Percentiles rank a stretch among this genome's conserved stretches.
Conservation (phyloP, 2,797 vertebrate species). For the Darevskia mixta region DNA sequence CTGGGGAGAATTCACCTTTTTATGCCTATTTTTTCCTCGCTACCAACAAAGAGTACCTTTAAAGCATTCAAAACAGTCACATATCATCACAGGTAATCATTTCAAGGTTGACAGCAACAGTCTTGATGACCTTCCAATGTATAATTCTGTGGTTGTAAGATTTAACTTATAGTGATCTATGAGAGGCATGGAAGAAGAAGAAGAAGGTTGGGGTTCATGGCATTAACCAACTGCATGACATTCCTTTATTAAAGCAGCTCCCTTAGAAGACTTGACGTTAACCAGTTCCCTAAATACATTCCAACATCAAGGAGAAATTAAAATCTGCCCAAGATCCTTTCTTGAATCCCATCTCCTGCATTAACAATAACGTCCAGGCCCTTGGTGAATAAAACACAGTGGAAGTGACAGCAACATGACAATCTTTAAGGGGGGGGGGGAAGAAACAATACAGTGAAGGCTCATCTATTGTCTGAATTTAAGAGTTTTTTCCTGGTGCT, state of each 20-base stretch:
- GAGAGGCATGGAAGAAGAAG: not conserved
- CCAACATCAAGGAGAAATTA: not conserved
- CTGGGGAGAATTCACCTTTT: too few relatives aligned
- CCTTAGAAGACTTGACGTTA: not conserved
- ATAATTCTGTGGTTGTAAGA: not conserved
- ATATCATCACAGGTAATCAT: too few relatives aligned
- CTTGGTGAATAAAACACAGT: constrained; percentile 29
- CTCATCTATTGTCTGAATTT: constrained; percentile 69
- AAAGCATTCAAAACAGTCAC: too few relatives aligned
- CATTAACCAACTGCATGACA: not conserved
- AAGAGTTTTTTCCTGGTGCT: constrained; percentile 73
- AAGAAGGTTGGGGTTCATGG: too few relatives aligned
- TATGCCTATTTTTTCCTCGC: too few relatives aligned
- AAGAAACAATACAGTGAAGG: constrained; percentile 30
- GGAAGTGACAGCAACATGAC: constrained; percentile 64
- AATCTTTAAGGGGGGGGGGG: constrained; percentile 31
- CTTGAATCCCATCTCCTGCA: not conserved
- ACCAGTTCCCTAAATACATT: not conserved
- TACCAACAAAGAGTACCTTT: too few relatives aligned
- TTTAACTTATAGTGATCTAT: not conserved
- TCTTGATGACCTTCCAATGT: not conserved
- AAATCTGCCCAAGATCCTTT: not conserved
- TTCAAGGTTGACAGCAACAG: too few relatives aligned
- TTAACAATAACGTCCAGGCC: constrained; percentile 31
- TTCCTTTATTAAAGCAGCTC: not conserved